Evolutionary conservation across 2,888 invertebrate species (phyloP), one percentile per base, ranked within the genome.

Genomic region (Drosophila eohydei): DNA sequence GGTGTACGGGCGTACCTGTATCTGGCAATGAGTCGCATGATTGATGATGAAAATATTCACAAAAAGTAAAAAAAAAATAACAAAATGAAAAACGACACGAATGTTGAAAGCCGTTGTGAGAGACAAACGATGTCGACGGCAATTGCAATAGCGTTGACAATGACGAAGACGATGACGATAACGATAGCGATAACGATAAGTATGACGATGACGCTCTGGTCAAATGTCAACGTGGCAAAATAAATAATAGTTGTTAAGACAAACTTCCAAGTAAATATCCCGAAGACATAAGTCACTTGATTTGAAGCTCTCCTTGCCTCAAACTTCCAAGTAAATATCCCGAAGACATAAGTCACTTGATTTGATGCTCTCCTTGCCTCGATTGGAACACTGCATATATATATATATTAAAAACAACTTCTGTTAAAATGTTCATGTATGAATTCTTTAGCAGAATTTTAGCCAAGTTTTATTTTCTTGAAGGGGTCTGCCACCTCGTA

Each of bases 11-110:
- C n/a, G 36, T 54, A n/a, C 6, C 38, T 38, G 11, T 38, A n/a
- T 12, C 59, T 26, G 59, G 36, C 40, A 65, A 60, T 67, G 67
- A 66, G 67, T 34, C 46, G 58, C 67, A 65, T 79, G 79, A 79
- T 79, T 80, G 65, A 79, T 82, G 79, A 68, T 68, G 41, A 48
- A 55, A 68, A 65, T 63, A 62, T 64, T 76, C 61, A 67, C 70
- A 58, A 41, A 74, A 50, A 51, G 48, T 16, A 40, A 46, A 60
- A 36, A 16, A 40, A 52, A 59, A 48, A 50, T 48, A 44, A 58
- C 30, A 57, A 58, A 51, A 68, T 68, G 78, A 73, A 78, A 78
- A 74, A 75, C 66, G 71, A 71, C 56, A 46, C 48, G 16, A 50
- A 50, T 32, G 16, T 16, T 32, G 60, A 38, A 54, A 38, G 52